A percentile compares a stretch with the other conserved stretches of the same genome.
These are phyloP conservation scores for Corythaeola cristata DNA, from an alignment of 2,113 vertebrate species.

Conservation along the genomic window DNA sequence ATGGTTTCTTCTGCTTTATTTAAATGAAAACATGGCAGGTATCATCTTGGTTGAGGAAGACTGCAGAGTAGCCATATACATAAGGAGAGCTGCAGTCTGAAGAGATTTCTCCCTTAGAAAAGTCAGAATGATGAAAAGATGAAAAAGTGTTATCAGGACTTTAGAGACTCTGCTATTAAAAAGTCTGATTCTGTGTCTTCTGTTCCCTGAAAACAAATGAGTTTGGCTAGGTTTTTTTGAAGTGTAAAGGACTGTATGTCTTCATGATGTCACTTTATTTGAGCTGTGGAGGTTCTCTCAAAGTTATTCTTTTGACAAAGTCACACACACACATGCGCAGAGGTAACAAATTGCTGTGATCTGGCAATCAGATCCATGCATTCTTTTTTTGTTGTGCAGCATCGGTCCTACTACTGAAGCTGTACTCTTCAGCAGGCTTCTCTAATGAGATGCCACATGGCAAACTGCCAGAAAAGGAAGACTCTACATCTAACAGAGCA, in stretches of 20 bases:
- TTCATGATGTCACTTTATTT: neutral
- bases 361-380: fast-evolving
- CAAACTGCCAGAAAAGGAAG: neutral
- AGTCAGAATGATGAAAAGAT: neutral
- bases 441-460: neutral
- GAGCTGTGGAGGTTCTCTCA: neutral
- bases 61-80: neutral
- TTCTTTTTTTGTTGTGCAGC: neutral
- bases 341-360: neutral
- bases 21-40: neutral
- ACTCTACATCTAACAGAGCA: neutral
- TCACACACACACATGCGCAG: neutral
- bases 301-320: neutral
- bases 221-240: neutral
- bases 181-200: neutral
- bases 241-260: neutral
- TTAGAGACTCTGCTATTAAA: neutral
- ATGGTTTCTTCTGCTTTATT: neutral
- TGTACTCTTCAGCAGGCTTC: neutral
- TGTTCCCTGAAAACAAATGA: neutral
- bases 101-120: neutral
- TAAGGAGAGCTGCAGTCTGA: neutral
- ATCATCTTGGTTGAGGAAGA: neutral
- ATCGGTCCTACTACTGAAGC: neutral
- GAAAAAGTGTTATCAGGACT: neutral